Evolutionary conservation across 2,113 vertebrate genomes (phyloP).

Genomic region (Eubucco bourcierii): DNA sequence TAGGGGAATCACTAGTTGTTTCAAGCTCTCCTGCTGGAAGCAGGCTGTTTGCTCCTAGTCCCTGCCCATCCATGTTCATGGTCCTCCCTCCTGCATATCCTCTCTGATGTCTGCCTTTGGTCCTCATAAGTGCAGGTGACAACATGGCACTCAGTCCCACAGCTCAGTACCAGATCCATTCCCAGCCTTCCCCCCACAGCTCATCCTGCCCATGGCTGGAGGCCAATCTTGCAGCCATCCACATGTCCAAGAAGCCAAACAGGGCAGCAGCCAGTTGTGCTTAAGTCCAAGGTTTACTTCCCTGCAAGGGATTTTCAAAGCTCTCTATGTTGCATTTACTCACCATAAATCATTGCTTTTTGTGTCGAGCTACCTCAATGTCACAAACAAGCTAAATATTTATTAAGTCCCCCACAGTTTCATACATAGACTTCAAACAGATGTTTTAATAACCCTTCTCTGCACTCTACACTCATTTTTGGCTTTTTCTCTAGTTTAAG

Average conservation of each 20-base stretch:
- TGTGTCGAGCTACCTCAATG: neutral
- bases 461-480: neutral
- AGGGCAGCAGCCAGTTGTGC: neutral
- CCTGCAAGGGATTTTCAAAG: neutral
- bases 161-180: neutral
- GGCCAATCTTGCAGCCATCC: neutral
- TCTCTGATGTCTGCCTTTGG: conserved; percentile 5
- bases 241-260: accelerated
- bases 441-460: neutral
- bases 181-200: neutral
- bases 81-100: neutral
- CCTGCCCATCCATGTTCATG: neutral
- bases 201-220: neutral
- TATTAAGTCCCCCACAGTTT: neutral
- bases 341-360: neutral
- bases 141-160: neutral
- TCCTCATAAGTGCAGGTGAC: neutral
- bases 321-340: neutral
- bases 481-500: neutral
- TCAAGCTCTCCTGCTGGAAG: neutral
- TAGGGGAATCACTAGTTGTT: accelerated
- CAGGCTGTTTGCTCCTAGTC: neutral
- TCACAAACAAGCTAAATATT: neutral
- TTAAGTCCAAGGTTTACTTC: neutral
- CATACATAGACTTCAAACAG: neutral